Evolutionary conservation across 37 sponge, comb jelly and placozoan genomes (phyloP).

Genomic region (Crambe crambe): DNA sequence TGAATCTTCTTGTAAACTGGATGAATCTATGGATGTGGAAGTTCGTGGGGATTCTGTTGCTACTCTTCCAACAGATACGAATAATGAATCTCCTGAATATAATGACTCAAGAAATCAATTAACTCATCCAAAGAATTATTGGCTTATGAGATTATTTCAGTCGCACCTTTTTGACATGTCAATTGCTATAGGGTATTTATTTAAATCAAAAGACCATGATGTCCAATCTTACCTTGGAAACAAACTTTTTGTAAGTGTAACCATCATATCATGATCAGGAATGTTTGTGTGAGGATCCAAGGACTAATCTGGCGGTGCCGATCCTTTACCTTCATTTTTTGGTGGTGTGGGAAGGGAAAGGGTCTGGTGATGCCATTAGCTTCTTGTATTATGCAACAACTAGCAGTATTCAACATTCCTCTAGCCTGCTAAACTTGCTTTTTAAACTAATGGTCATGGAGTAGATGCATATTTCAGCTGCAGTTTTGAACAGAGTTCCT

Average conservation of each 20-base stretch:
- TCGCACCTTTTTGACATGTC: slow-evolving; percentile 89
- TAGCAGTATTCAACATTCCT: neutral
- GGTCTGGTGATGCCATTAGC: neutral
- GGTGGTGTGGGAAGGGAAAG: neutral
- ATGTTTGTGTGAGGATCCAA: too few relatives aligned
- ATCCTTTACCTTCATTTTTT: neutral
- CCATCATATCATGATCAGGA: neutral
- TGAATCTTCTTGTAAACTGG: too few relatives aligned
- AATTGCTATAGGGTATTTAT: slow-evolving; percentile 89
- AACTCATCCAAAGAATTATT: slow-evolving; percentile 64
- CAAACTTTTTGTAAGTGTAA: slow-evolving; percentile 75
- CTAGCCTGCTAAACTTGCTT: too few relatives aligned
- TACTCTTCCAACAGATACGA: neutral
- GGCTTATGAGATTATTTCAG: slow-evolving; percentile 89
- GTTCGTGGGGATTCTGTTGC: too few relatives aligned
- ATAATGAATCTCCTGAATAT: neutral
- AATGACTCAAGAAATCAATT: too few relatives aligned
- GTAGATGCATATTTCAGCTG: too few relatives aligned
- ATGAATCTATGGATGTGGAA: too few relatives aligned
- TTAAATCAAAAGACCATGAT: slow-evolving; percentile 78
- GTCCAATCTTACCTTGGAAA: slow-evolving; percentile 84
- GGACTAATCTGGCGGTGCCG: neutral
- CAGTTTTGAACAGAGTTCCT: too few relatives aligned
- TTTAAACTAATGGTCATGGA: too few relatives aligned
- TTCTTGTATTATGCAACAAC: neutral